Evolutionary conservation across 1,140 invertebrate genomes (phyloP).

Genomic region (Drosophila tropicalis): DNA sequence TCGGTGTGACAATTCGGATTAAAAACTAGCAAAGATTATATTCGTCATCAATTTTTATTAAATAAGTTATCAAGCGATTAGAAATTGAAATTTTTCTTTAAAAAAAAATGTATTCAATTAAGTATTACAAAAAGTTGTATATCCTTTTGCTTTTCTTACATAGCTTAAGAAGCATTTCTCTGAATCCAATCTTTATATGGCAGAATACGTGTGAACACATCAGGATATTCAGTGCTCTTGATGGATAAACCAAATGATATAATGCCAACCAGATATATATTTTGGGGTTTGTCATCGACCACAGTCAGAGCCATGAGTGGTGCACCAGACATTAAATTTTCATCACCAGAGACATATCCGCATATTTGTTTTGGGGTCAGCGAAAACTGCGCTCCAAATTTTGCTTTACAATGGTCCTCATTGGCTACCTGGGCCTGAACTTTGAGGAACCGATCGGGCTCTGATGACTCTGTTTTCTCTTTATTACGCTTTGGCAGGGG

Average conservation of each 20-base stretch:
- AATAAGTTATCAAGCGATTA: too few species aligned
- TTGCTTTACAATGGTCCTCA: neutral
- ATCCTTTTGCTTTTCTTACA: neutral
- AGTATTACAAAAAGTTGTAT: too few species aligned
- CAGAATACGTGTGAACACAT: constrained; percentile 18
- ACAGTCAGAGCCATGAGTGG: constrained; percentile 20
- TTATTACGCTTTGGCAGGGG: neutral
- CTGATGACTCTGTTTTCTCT: neutral
- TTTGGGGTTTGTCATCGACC: constrained; percentile 2
- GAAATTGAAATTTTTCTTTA: too few species aligned
- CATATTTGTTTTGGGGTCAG: constrained; percentile 17
- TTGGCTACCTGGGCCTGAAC: neutral
- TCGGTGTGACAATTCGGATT: too few species aligned
- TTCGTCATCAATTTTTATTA: too few species aligned
- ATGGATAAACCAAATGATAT: neutral
- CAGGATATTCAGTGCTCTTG: neutral
- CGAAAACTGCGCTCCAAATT: neutral
- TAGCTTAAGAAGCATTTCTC: neutral
- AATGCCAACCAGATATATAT: constrained; percentile 22
- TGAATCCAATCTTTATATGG: constrained; percentile 5
- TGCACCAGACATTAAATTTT: constrained; percentile 15
- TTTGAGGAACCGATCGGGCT: neutral
- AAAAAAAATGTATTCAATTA: too few species aligned
- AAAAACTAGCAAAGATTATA: too few species aligned
- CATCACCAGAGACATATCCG: constrained; percentile 1